Base-by-base conservation (phyloP, 2,113 vertebrate species). In the Heteronetta atricapilla region DNA sequence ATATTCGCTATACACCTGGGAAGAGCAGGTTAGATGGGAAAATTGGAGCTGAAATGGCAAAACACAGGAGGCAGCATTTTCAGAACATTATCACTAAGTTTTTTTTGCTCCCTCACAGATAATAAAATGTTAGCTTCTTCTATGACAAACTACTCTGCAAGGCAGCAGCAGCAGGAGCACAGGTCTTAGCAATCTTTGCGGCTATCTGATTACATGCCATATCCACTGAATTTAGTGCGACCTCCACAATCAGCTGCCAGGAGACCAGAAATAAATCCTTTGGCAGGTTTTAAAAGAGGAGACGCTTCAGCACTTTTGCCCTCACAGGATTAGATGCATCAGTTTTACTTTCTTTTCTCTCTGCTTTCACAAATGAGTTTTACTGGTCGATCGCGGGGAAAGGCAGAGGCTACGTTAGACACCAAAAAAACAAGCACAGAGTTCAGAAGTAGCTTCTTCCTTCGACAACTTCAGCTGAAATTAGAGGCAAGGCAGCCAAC, bases 281-380 rank as follows among this genome's bases (percentile, higher is more conserved):
- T 48, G 48, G 74, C 29, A 85, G 13, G 58, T 85, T 89, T 91
- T 76, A 62, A 90, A 90, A 85, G 19, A 76, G 40, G 13, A 89
- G 44, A 66, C 36, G 69, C 40, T 33, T 94, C 25, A 72, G 18
- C 52, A 70, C 73, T 95, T 82, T 46, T 67, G 31, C 60, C 59
- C 83, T 85, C 82, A 66, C 10, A 58, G 53, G 31, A 87, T 46
- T 33, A 91, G n/a, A 85, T 29, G 8, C 31, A 69, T 20, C 40
- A 73, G 48, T 8, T 88, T 55, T 31, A 62, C 12, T 66, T 84
- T 56, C 88, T 55, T 18, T 83, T 68, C 14, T 77, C 26, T 33
- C 38, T 89, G 75, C 38, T 75, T 53, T 55, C 70, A 79, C 2
- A 2, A 76, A 19, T 14, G 59, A 33, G 17, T 60, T 82, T n/a